Evolutionary conservation across 37 sponge, comb jelly and placozoan species (phyloP).

Genomic region (Bolinopsis microptera): DNA sequence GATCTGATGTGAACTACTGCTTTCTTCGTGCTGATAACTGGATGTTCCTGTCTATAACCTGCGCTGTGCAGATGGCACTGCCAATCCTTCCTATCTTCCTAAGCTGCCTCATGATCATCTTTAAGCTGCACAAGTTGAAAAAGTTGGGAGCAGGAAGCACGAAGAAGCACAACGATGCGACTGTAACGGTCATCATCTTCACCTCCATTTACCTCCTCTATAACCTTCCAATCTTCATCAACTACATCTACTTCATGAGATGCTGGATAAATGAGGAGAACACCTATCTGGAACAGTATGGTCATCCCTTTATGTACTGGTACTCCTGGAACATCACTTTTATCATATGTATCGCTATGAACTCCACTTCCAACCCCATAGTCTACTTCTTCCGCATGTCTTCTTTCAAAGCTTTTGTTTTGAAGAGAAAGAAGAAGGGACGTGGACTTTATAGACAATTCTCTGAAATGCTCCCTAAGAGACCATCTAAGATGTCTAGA

Average conservation of each 20-base stretch:
- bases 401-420: constrained; percentile 16
- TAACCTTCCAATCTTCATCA: neutral
- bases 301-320: constrained; percentile 1
- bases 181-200: constrained; percentile 1
- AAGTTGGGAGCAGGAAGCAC: neutral
- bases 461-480: too few species aligned
- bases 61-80: constrained; percentile 5
- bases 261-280: neutral
- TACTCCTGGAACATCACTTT: constrained; percentile 33
- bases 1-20: neutral
- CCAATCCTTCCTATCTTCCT: neutral
- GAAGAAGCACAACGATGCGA: neutral
- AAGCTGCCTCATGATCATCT: neutral
- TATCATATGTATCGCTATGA: constrained; percentile 24
- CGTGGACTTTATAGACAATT: neutral
- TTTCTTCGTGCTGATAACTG: neutral
- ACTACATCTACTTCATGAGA: neutral
- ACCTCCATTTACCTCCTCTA: neutral
- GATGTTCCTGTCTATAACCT: neutral
- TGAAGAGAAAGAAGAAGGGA: neutral
- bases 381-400: constrained; percentile 4
- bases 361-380: constrained; percentile 23
- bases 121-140: neutral
- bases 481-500: too few species aligned
- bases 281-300: neutral